Conservation (phyloP, 2,888 invertebrate species). For the Falcaria lacertinaria region DNA sequence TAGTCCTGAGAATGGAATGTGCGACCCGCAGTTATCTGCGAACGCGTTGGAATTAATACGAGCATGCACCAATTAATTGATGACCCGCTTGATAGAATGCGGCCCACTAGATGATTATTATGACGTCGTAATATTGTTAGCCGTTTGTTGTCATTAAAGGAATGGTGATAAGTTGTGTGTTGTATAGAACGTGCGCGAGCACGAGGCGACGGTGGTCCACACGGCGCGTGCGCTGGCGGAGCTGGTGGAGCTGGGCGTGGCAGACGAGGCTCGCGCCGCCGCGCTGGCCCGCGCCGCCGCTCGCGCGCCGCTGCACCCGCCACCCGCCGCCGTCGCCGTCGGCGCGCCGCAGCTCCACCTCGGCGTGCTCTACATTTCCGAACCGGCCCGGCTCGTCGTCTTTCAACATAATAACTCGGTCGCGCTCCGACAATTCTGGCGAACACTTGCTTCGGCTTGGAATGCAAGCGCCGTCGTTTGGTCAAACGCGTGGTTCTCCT, state of each 20-base stretch:
- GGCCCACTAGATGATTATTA: too few species aligned
- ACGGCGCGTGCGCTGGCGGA: slow-evolving; percentile 70
- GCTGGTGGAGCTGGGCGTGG: slow-evolving; percentile 63
- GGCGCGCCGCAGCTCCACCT: slow-evolving; percentile 74
- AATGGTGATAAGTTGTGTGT: neutral
- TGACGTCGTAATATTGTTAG: neutral
- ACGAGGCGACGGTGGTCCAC: slow-evolving; percentile 65
- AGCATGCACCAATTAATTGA: neutral
- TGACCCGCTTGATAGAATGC: too few species aligned
- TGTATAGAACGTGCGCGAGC: slow-evolving; percentile 59
- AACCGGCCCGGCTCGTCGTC: slow-evolving; percentile 57
- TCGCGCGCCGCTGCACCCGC: slow-evolving; percentile 55
- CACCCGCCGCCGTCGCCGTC: slow-evolving; percentile 68
- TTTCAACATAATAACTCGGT: slow-evolving; percentile 74
- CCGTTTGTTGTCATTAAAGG: too few species aligned
- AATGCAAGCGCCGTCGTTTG: slow-evolving; percentile 67
- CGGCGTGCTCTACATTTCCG: slow-evolving; percentile 66
- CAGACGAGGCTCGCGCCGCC: slow-evolving; percentile 60
- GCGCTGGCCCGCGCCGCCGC: slow-evolving; percentile 67
- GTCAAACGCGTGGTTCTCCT: slow-evolving; percentile 72
- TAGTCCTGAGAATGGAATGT: neutral
- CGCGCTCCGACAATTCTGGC: slow-evolving; percentile 77
- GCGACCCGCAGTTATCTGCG: neutral
- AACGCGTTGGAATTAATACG: neutral
- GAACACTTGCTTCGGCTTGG: slow-evolving; percentile 72